A percentile compares a stretch with the other conserved stretches of the same genome.
phyloP scores from a whole-genome alignment of 2,797 vertebrate genomes.

The Lerista edwardsae region DNA sequence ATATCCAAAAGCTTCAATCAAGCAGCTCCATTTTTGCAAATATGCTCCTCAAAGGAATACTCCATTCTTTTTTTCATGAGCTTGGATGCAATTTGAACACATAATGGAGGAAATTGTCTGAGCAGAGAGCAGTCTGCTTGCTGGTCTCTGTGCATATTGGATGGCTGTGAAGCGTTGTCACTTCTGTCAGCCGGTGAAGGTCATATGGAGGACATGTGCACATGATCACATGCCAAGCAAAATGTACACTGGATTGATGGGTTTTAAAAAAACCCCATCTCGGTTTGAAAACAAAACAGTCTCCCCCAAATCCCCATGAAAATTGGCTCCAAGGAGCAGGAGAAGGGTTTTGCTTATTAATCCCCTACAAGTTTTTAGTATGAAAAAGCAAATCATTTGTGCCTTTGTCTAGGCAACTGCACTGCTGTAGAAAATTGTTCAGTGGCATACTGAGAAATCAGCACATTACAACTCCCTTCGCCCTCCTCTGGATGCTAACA shows the following conservation, averaged over 20 bases:
- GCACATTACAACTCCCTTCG: conserved; percentile 33
- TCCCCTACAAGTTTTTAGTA: conserved; percentile 37
- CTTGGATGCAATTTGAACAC: not conserved
- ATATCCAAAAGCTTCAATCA: not conserved
- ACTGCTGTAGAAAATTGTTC: conserved; percentile 45
- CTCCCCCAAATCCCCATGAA: not conserved
- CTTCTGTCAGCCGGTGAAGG: no score
- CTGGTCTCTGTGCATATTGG: not conserved
- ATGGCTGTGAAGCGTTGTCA: not conserved
- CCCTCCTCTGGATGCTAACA: conserved; percentile 47
- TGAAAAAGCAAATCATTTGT: conserved; percentile 28
- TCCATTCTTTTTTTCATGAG: not conserved
- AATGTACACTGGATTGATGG: not conserved
- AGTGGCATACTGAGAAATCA: conserved; percentile 47
- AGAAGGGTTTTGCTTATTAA: conserved; percentile 6
- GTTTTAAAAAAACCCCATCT: not conserved
- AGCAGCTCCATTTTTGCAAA: not conserved
- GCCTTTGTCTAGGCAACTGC: conserved; percentile 36
- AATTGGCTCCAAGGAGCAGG: conserved; percentile 19
- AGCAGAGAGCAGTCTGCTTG: not conserved
- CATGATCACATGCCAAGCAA: not conserved
- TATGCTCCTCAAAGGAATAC: no score
- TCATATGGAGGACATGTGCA: not conserved
- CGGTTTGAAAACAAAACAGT: no score
- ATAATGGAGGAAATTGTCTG: not conserved